Percentiles rank a stretch among this genome's conserved stretches.
Evolutionary conservation across 2,113 vertebrate genomes (phyloP).

Genomic region (Pica pica): DNA sequence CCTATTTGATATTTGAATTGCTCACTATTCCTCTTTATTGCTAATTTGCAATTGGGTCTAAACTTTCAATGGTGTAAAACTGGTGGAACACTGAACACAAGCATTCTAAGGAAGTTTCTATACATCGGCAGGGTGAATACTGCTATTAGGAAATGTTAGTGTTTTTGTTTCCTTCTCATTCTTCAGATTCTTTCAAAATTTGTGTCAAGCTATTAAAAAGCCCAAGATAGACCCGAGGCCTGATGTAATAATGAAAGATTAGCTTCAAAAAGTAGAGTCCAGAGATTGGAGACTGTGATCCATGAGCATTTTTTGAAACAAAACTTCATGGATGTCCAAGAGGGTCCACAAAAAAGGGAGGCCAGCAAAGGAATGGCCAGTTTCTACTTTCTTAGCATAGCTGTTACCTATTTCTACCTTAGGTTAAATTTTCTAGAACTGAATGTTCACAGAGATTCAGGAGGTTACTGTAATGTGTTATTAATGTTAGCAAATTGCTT

Average conservation of each 20-base stretch:
- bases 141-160: background rate
- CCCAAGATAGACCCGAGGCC: background rate
- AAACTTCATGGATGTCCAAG: background rate
- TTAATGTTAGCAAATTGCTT: slow-evolving; percentile 30
- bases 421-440: background rate
- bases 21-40: background rate
- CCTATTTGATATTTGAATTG: background rate
- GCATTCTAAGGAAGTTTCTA: background rate
- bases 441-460: background rate
- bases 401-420: background rate
- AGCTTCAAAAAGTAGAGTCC: background rate
- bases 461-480: background rate
- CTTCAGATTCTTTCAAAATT: background rate
- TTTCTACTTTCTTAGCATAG: background rate
- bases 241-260: background rate
- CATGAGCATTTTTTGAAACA: background rate
- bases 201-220: background rate
- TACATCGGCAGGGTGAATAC: background rate
- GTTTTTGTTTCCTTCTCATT: background rate
- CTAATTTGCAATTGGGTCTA: background rate
- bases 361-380: background rate
- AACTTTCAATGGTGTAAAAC: background rate
- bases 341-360: background rate
- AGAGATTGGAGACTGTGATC: background rate
- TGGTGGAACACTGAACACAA: background rate